Evolutionary conservation across 2,888 invertebrate genomes (phyloP).

Genomic region (Creontiades dilutus): DNA sequence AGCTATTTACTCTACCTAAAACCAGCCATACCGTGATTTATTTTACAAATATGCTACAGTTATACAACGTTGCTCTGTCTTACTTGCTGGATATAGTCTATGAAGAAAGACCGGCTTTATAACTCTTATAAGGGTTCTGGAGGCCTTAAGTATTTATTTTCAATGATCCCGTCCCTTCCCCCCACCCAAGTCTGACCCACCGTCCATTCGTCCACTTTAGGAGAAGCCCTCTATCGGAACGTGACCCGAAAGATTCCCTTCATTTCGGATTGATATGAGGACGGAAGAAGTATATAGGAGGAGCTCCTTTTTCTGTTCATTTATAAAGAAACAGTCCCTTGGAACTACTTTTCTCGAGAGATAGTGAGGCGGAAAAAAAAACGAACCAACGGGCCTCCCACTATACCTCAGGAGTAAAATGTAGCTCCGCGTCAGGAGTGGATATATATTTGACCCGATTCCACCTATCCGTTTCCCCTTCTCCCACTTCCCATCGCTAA

Average conservation of each 20-base stretch:
- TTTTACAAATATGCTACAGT: no score
- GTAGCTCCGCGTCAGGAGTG: conserved; percentile 62
- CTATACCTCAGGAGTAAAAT: conserved; percentile 60
- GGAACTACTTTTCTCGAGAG: conserved; percentile 63
- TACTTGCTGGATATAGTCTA: neutral
- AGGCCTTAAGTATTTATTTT: conserved; percentile 54
- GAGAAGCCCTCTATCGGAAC: conserved; percentile 2
- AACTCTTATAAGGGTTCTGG: neutral
- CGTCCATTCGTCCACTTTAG: conserved; percentile 16
- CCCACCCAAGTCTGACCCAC: neutral
- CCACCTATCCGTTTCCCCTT: conserved; percentile 8
- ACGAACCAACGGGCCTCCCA: conserved; percentile 44
- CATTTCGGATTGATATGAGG: conserved; percentile 64
- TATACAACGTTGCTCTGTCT: no score
- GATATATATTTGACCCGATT: conserved; percentile 70
- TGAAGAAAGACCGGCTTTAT: neutral
- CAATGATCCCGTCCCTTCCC: conserved; percentile 54
- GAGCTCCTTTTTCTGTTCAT: conserved; percentile 47
- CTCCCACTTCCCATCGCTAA: neutral
- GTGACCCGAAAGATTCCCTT: conserved; percentile 63
- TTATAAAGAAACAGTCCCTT: conserved; percentile 69
- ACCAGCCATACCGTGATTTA: no score
- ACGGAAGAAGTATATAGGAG: conserved; percentile 46
- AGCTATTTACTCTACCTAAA: no score
- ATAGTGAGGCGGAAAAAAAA: conserved; percentile 56